Percentiles rank a stretch among this genome's conserved stretches.
Conservation (phyloP, 2,797 vertebrate genomes). For the Diplodus sargus region DNA sequence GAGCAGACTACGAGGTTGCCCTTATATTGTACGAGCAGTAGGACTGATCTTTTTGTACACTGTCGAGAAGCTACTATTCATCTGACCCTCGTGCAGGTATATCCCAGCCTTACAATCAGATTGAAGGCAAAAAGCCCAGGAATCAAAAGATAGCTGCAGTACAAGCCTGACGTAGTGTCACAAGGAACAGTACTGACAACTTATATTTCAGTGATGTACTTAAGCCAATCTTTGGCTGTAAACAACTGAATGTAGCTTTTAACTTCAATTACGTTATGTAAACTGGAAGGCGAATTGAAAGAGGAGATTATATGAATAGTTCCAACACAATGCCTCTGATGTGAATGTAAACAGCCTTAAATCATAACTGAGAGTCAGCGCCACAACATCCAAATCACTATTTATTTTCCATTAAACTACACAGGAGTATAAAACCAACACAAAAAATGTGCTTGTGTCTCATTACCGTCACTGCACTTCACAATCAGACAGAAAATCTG, state of each 20-base stretch:
- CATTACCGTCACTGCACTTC: neutral
- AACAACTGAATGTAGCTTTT: neutral
- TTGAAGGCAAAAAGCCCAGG: neutral
- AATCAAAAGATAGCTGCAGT: neutral
- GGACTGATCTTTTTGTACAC: neutral
- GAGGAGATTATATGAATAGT: too few species aligned
- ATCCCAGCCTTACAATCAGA: neutral
- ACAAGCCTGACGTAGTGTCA: neutral
- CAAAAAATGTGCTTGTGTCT: neutral
- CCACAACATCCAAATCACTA: neutral
- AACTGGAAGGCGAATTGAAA: neutral
- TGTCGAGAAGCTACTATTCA: neutral
- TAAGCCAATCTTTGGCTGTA: neutral
- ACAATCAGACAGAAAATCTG: too few species aligned
- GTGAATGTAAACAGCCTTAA: neutral
- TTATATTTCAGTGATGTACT: neutral
- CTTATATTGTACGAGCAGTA: neutral
- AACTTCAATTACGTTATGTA: neutral
- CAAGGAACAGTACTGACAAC: neutral
- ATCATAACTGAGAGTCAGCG: neutral
- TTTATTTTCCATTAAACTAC: neutral
- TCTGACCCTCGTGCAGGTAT: too few species aligned
- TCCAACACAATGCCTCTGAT: neutral
- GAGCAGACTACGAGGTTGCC: constrained; percentile 98
- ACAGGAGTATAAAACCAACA: neutral